A percentile compares a stretch with the other conserved stretches of the same genome.
Evolutionary conservation across 1,140 invertebrate genomes (phyloP).

Genomic region (Melitaea cinxia): DNA sequence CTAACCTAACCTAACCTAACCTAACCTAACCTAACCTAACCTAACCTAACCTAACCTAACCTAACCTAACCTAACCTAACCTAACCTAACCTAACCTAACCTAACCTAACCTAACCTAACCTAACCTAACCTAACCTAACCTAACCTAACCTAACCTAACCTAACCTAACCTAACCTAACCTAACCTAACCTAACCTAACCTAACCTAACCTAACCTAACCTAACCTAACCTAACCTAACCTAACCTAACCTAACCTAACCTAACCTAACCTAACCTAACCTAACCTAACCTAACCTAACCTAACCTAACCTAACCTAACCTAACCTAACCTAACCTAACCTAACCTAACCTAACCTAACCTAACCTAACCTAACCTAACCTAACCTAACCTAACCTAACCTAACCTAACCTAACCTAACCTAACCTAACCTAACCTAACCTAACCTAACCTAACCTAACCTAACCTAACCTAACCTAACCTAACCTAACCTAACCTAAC

Average conservation of each 20-base stretch:
- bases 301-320: constrained; percentile 32
- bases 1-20: constrained; percentile 13
- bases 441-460: constrained; percentile 15
- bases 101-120: constrained; percentile 13
- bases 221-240: constrained; percentile 29
- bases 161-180: constrained; percentile 13
- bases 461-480: constrained; percentile 27
- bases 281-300: constrained; percentile 20
- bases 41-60: constrained; percentile 13
- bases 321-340: constrained; percentile 26
- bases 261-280: constrained; percentile 13
- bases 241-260: constrained; percentile 17
- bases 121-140: constrained; percentile 12
- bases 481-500: constrained; percentile 18
- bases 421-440: constrained; percentile 14
- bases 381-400: constrained; percentile 13
- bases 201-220: too few species aligned
- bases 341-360: constrained; percentile 16
- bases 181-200: constrained; percentile 31
- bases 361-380: too few species aligned
- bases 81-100: constrained; percentile 13
- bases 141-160: constrained; percentile 13
- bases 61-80: constrained; percentile 13
- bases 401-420: constrained; percentile 13
- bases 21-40: constrained; percentile 13